These are phyloP conservation scores for Andrena marginata DNA, from an alignment of 2,888 invertebrate species.

Conservation along the genomic window DNA sequence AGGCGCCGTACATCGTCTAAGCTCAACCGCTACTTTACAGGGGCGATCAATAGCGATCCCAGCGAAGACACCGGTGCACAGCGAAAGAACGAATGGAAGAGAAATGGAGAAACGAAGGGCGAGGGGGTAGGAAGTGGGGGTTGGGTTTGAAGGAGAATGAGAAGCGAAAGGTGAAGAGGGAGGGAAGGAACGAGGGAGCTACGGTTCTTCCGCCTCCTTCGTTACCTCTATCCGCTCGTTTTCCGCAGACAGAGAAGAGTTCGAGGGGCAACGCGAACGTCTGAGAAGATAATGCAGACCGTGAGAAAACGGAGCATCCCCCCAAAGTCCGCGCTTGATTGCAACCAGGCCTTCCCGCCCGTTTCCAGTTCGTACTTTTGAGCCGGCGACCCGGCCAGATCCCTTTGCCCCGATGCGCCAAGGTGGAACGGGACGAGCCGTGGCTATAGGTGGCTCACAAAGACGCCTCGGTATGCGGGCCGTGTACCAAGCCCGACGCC, in stretches of 20 bases:
- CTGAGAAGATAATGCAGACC: slow-evolving; percentile 67
- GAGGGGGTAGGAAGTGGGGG: background rate
- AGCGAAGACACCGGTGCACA: slow-evolving; percentile 39
- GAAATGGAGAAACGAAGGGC: slow-evolving; percentile 1
- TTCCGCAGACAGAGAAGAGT: slow-evolving; percentile 31
- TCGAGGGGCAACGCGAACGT: slow-evolving; percentile 54
- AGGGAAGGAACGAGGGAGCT: slow-evolving; percentile 11
- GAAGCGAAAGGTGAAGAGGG: slow-evolving; percentile 32
- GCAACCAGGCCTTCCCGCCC: slow-evolving; percentile 64
- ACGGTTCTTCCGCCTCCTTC: slow-evolving; percentile 47
- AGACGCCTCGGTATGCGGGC: slow-evolving; percentile 74
- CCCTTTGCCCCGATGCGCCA: slow-evolving; percentile 66
- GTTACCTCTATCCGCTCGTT: slow-evolving; percentile 58
- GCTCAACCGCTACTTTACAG: slow-evolving; percentile 64
- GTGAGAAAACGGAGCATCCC: slow-evolving; percentile 66
- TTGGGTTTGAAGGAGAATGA: slow-evolving; percentile 15
- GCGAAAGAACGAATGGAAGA: slow-evolving; percentile 40
- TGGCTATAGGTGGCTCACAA: slow-evolving; percentile 52
- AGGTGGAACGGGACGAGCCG: slow-evolving; percentile 56
- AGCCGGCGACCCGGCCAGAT: slow-evolving; percentile 54
- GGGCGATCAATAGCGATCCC: slow-evolving; percentile 66
- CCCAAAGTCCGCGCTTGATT: slow-evolving; percentile 70
- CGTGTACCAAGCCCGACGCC: slow-evolving; percentile 64
- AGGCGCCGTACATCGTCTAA: slow-evolving; percentile 48
- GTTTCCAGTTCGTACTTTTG: slow-evolving; percentile 65